Conservation (phyloP, 2,888 invertebrate genomes). For the Latrodectus hesperus region DNA sequence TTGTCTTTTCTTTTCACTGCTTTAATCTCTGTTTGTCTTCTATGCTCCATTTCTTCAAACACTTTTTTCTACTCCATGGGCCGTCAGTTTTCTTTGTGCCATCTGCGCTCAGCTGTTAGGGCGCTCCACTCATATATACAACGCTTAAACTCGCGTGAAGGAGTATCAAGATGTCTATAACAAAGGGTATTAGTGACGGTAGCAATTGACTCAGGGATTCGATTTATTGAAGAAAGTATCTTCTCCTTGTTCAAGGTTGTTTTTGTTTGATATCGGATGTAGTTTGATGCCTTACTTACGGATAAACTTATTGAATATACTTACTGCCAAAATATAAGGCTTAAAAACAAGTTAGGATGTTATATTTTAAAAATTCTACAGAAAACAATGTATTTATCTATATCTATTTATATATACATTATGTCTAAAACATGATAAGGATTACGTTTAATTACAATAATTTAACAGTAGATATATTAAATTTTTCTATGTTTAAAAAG, state of each 20-base stretch:
- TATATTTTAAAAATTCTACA: too few relatives aligned
- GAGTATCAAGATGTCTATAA: not conserved
- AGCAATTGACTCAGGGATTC: not conserved
- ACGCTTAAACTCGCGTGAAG: not conserved
- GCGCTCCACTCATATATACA: slow-evolving; percentile 15
- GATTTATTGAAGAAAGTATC: slow-evolving; percentile 3
- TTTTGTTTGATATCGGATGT: not conserved
- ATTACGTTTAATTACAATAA: too few relatives aligned
- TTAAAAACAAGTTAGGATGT: too few relatives aligned
- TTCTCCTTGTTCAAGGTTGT: not conserved
- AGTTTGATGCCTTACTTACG: not conserved
- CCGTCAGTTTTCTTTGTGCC: slow-evolving; percentile 40
- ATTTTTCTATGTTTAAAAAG: too few relatives aligned
- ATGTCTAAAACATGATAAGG: too few relatives aligned
- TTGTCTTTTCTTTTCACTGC: slow-evolving; percentile 48
- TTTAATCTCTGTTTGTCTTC: slow-evolving; percentile 67
- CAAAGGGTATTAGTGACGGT: slow-evolving; percentile 3
- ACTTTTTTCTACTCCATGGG: slow-evolving; percentile 56
- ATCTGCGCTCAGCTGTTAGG: slow-evolving; percentile 44
- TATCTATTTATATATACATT: too few relatives aligned
- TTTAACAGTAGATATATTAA: too few relatives aligned
- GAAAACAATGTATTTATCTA: too few relatives aligned
- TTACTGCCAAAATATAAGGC: too few relatives aligned
- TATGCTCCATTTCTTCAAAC: slow-evolving; percentile 63
- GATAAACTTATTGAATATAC: not conserved